phyloP scores from a whole-genome alignment of 2,888 invertebrate genomes.

The Lacanobia wlatinum region DNA sequence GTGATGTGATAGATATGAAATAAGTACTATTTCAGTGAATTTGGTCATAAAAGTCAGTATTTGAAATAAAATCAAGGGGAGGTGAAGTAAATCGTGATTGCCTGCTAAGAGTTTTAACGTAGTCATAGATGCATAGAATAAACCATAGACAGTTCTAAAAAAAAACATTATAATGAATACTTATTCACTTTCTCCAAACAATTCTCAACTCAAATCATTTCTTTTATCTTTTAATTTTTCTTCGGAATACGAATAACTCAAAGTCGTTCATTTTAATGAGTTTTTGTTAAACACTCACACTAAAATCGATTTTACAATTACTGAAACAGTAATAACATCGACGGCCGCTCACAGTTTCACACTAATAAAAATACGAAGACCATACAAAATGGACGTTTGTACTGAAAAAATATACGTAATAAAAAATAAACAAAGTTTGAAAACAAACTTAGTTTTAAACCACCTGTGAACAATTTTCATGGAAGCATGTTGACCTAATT shows the following conservation, averaged over 20 bases:
- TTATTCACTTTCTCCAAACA: neutral
- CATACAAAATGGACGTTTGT: conserved; percentile 4
- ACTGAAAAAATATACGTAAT: neutral
- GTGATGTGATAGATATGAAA: too few relatives aligned
- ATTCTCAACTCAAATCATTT: conserved; percentile 1
- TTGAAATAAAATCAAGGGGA: too few relatives aligned
- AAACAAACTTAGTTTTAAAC: conserved; percentile 19
- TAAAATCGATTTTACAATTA: conserved; percentile 30
- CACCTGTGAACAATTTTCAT: conserved; percentile 31
- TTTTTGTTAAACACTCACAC: conserved; percentile 29
- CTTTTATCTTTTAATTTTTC: conserved; percentile 26
- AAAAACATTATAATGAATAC: too few relatives aligned
- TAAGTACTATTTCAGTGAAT: too few relatives aligned
- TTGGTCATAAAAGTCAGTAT: too few relatives aligned
- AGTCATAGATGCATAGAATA: too few relatives aligned
- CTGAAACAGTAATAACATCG: conserved; percentile 36
- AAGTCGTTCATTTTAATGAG: conserved; percentile 40
- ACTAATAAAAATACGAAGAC: conserved; percentile 16
- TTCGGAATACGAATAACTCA: conserved; percentile 4
- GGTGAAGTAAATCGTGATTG: too few relatives aligned
- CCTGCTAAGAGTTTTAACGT: too few relatives aligned
- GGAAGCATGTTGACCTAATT: conserved; percentile 21
- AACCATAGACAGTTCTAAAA: too few relatives aligned
- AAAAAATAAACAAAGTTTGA: conserved; percentile 13
- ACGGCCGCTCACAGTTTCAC: conserved; percentile 28